Percentiles rank a stretch among this genome's conserved stretches.
Conservation (phyloP, 2,113 vertebrate species). For the Pipra filicauda region DNA sequence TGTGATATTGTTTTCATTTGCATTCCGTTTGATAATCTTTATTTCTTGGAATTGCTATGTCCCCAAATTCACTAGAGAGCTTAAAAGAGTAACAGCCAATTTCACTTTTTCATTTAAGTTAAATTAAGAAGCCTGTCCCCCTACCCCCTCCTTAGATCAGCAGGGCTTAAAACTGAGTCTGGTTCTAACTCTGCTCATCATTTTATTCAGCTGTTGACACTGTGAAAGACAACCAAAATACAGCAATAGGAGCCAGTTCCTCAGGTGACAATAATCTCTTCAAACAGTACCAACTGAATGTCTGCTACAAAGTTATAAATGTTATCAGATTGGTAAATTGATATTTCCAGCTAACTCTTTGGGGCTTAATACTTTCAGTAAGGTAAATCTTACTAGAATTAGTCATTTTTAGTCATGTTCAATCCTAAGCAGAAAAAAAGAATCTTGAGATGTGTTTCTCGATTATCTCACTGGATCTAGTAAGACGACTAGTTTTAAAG, state of each 20-base stretch:
- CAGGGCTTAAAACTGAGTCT: background rate
- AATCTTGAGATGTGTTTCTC: background rate
- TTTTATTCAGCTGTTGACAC: background rate
- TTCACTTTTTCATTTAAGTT: background rate
- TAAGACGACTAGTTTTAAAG: background rate
- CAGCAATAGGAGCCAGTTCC: background rate
- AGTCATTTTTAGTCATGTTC: background rate
- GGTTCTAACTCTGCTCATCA: fast-evolving
- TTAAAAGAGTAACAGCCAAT: background rate
- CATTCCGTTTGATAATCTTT: slow-evolving; percentile 24
- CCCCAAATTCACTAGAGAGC: background rate
- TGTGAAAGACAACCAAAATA: background rate
- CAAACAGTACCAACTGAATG: background rate
- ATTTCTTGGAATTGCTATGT: background rate
- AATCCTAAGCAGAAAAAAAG: background rate
- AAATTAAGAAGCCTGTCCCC: background rate
- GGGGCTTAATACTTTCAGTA: background rate
- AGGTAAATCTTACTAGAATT: background rate
- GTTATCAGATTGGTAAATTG: background rate
- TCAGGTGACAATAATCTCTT: background rate
- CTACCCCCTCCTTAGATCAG: fast-evolving
- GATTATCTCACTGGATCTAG: background rate
- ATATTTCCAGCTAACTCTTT: background rate
- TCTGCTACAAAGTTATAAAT: background rate
- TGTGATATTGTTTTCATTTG: slow-evolving; percentile 35